These are phyloP conservation scores for Mycteria americana DNA, from an alignment of 2,797 vertebrate genomes.

Conservation along the genomic window DNA sequence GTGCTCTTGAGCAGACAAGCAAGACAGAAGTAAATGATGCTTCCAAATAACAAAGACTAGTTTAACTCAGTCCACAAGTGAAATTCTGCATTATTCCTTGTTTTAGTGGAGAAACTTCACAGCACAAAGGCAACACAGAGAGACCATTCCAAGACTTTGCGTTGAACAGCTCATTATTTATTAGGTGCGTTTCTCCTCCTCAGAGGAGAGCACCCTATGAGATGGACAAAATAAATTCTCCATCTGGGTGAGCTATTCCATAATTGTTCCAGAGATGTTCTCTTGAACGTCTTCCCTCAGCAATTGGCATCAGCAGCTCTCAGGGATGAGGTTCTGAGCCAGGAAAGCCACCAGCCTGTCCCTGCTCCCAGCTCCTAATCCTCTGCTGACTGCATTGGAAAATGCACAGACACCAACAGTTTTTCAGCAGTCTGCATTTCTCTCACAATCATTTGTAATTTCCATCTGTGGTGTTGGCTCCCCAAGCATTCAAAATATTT, in stretches of 20 bases:
- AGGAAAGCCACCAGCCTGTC: not conserved
- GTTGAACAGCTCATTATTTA: not conserved
- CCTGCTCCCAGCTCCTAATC: not conserved
- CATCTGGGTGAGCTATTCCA: not conserved
- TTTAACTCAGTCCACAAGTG: not conserved
- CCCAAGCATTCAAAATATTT: not conserved
- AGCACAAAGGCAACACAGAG: not conserved
- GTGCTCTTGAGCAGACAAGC: not conserved
- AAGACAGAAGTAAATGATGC: not conserved
- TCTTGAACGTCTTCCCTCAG: not conserved
- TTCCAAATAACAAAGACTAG: not conserved
- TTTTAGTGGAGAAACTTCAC: not conserved
- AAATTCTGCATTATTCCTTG: not conserved
- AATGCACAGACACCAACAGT: not conserved
- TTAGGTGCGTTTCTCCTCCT: not conserved
- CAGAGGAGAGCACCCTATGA: not conserved
- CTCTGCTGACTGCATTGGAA: not conserved
- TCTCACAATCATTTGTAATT: not conserved
- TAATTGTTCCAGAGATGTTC: not conserved
- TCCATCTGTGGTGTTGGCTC: not conserved
- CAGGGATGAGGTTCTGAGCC: not conserved
- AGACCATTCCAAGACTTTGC: not conserved
- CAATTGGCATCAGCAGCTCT: not conserved
- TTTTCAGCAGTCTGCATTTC: not conserved
- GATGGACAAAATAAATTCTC: not conserved